phyloP scores from a whole-genome alignment of 2,888 invertebrate species.

The Orchesellides sinensis region DNA sequence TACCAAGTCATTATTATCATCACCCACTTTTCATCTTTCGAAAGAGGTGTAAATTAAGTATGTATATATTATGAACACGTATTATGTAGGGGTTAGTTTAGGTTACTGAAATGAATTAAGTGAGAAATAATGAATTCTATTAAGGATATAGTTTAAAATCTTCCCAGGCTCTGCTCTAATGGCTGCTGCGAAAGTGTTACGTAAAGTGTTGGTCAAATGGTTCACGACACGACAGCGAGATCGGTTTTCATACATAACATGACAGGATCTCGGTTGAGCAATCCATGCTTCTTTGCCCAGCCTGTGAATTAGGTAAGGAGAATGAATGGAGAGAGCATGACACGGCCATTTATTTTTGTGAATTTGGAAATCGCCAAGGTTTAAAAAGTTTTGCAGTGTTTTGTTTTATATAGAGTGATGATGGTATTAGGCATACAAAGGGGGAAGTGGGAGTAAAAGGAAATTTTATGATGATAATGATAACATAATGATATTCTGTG shows the following conservation, averaged over 20 bases:
- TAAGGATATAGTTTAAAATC: too few relatives aligned
- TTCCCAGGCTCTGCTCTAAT: too few relatives aligned
- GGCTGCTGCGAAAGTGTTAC: too few relatives aligned
- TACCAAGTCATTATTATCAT: background rate
- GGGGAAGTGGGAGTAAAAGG: background rate
- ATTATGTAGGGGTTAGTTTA: background rate
- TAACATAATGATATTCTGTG: conserved; percentile 13
- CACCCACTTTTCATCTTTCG: conserved; percentile 7
- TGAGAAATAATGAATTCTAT: too few relatives aligned
- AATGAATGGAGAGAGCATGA: conserved; percentile 38
- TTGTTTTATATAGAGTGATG: too few relatives aligned
- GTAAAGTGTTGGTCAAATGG: conserved; percentile 49
- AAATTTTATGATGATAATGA: conserved; percentile 2
- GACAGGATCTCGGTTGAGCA: background rate
- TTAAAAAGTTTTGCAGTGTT: conserved; percentile 31
- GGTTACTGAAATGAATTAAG: too few relatives aligned
- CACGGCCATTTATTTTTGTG: conserved; percentile 31
- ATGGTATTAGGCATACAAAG: background rate
- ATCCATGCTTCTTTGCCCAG: background rate
- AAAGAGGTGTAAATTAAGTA: too few relatives aligned
- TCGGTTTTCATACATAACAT: conserved; percentile 3
- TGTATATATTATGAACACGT: background rate
- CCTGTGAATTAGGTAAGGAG: conserved; percentile 32
- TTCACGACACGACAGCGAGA: conserved; percentile 28
- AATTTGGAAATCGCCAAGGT: background rate